These are phyloP conservation scores for Cercopithecus mitis DNA, from an alignment of 2,797 vertebrate genomes.

Conservation along the genomic window DNA sequence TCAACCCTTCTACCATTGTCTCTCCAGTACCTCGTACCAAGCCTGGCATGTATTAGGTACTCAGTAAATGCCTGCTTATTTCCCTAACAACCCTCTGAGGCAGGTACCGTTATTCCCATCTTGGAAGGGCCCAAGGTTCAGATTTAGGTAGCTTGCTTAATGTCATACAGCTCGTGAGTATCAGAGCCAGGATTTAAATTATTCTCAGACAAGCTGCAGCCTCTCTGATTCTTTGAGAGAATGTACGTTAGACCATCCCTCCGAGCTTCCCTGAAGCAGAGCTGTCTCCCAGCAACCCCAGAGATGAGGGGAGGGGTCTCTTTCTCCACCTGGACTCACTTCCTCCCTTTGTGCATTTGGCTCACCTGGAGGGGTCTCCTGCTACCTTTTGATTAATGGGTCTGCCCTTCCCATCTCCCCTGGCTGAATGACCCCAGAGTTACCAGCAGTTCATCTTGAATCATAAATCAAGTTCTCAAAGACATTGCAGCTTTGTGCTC, in stretches of 20 bases:
- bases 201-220: neutral
- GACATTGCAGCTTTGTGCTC: constrained; percentile 18
- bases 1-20: neutral
- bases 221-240: neutral
- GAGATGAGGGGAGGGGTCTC: neutral
- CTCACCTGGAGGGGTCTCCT: neutral
- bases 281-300: neutral
- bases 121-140: neutral
- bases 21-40: neutral
- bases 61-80: neutral
- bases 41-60: neutral
- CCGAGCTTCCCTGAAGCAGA: neutral
- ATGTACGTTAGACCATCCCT: neutral
- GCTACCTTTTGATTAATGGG: constrained; percentile 25
- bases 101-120: neutral
- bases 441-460: constrained; percentile 40
- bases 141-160: neutral
- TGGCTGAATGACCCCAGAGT: neutral
- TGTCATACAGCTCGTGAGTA: neutral
- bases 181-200: neutral
- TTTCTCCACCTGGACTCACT: constrained; percentile 2
- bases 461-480: constrained; percentile 60
- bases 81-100: neutral
- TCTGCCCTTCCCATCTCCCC: neutral
- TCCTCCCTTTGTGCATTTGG: neutral